These are phyloP conservation scores for Macrotus californicus DNA, from an alignment of 2,113 vertebrate genomes.

Conservation along the genomic window DNA sequence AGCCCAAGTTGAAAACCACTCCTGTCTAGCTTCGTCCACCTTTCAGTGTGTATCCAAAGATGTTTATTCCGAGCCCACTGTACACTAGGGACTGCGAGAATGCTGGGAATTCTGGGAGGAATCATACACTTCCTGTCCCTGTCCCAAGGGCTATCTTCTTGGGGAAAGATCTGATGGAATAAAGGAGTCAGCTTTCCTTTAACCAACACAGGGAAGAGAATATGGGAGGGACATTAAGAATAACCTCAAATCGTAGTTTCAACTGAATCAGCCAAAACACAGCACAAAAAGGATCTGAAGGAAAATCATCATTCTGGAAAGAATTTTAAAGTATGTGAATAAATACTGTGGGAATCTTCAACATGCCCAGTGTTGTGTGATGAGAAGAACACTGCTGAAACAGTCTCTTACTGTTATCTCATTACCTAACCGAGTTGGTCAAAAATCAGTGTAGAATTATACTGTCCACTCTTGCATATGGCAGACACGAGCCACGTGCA, in stretches of 20 bases:
- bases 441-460: not conserved
- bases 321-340: not conserved
- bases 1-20: not conserved
- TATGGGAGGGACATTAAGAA: not conserved
- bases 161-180: not conserved
- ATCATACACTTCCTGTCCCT: not conserved
- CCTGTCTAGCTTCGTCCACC: not conserved
- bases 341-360: not conserved
- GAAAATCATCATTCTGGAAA: not conserved
- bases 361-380: not conserved
- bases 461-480: not conserved
- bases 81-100: not conserved
- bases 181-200: not conserved
- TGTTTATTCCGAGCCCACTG: not conserved
- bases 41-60: not conserved
- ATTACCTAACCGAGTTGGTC: not conserved
- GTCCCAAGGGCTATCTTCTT: not conserved
- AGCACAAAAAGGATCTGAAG: not conserved
- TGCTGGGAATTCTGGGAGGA: not conserved
- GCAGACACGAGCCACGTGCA: not conserved
- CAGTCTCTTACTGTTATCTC: not conserved
- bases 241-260: not conserved
- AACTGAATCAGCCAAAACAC: not conserved
- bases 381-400: not conserved
- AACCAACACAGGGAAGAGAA: not conserved